Conservation (phyloP, 2,888 invertebrate species). For the Himalopsyche japonica region DNA sequence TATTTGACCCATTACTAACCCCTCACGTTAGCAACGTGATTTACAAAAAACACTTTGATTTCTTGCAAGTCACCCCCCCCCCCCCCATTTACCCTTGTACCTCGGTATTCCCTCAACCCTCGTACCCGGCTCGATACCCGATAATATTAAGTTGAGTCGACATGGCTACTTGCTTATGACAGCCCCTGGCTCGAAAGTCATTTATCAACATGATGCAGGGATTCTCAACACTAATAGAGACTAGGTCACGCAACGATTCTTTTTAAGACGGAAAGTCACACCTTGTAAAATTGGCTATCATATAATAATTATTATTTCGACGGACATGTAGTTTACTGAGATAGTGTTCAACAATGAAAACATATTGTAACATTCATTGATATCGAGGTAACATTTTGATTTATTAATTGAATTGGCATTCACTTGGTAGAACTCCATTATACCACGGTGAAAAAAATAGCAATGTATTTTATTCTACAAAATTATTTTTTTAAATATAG, state of each 20-base stretch:
- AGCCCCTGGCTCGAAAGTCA: slow-evolving; percentile 1
- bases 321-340: too few relatives aligned
- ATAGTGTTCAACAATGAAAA: too few relatives aligned
- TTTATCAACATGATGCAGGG: slow-evolving; percentile 15
- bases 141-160: slow-evolving; percentile 21
- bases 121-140: slow-evolving; percentile 6
- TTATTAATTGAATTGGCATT: too few relatives aligned
- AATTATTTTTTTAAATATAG: too few relatives aligned
- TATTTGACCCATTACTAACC: not conserved
- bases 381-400: too few relatives aligned
- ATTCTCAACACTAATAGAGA: not conserved
- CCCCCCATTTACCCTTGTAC: not conserved
- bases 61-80: slow-evolving; percentile 10
- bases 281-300: too few relatives aligned
- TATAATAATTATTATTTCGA: too few relatives aligned
- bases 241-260: not conserved
- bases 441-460: too few relatives aligned
- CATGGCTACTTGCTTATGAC: slow-evolving; percentile 24
- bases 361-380: too few relatives aligned
- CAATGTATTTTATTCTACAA: too few relatives aligned
- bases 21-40: slow-evolving; percentile 1
- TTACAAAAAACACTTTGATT: slow-evolving; percentile 19
- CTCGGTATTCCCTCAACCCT: not conserved
- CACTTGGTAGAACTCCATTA: too few relatives aligned
- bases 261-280: too few relatives aligned